Evolutionary conservation across 2,888 invertebrate species (phyloP).

Genomic region (Belgica antarctica): DNA sequence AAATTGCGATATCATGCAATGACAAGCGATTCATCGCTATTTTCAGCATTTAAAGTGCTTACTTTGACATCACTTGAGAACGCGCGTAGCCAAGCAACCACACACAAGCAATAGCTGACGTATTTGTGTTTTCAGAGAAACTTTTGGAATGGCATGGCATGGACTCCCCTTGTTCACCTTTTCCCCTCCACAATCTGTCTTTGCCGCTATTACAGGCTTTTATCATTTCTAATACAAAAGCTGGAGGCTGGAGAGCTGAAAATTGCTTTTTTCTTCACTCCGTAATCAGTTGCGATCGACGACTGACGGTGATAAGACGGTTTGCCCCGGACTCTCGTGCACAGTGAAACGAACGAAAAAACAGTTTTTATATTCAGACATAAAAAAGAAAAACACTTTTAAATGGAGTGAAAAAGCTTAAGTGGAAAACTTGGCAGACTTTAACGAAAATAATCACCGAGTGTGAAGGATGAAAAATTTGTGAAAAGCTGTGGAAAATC

Average conservation of each 20-base stretch:
- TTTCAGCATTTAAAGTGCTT: no score
- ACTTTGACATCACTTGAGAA: no score
- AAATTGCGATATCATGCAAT: no score
- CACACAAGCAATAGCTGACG: not conserved
- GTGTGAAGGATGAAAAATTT: no score
- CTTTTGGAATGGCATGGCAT: not conserved
- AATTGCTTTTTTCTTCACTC: not conserved
- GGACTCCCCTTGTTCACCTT: not conserved
- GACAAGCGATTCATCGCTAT: no score
- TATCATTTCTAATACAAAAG: not conserved
- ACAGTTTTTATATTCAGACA: no score
- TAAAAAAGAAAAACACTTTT: no score
- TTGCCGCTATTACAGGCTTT: not conserved
- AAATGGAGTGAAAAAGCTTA: no score
- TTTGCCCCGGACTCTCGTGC: not conserved
- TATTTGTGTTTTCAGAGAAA: not conserved
- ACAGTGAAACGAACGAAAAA: not conserved
- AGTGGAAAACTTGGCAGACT: no score
- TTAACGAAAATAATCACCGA: no score
- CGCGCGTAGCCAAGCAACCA: no score
- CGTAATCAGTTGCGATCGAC: slow-evolving; percentile 42
- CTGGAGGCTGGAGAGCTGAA: slow-evolving; percentile 1
- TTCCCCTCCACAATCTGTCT: not conserved
- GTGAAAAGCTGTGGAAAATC: no score
- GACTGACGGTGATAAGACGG: slow-evolving; percentile 41